A percentile compares a stretch with the other conserved stretches of the same genome.
Conservation (phyloP, 2,888 invertebrate genomes). For the Orchestes rusci region DNA sequence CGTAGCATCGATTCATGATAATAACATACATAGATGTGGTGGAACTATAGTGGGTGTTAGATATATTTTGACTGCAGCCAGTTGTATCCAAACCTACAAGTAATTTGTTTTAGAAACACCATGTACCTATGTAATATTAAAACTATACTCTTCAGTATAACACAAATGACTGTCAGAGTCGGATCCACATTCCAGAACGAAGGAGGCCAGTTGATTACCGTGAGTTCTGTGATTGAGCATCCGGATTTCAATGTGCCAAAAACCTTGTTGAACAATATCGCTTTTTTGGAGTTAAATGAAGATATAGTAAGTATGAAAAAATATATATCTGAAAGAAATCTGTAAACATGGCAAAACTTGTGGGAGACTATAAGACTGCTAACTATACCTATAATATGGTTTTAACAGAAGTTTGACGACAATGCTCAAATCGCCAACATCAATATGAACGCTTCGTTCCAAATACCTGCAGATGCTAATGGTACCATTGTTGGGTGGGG, state of each 20-base stretch:
- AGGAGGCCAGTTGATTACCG: conserved; percentile 7
- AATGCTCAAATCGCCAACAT: conserved; percentile 1
- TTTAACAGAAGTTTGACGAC: conserved; percentile 7
- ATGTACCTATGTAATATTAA: background rate
- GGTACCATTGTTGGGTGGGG: conserved; percentile 12
- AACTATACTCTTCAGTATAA: conserved; percentile 1
- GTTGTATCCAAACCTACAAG: conserved; percentile 7
- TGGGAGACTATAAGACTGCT: too few species aligned
- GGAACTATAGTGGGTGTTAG: conserved; percentile 9
- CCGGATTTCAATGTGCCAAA: conserved; percentile 6
- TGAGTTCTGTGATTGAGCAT: conserved; percentile 3
- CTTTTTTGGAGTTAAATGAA: conserved; percentile 5
- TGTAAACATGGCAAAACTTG: too few species aligned
- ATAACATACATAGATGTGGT: conserved; percentile 8
- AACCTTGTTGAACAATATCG: conserved; percentile 8
- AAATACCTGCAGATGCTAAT: background rate
- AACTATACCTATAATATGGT: too few species aligned
- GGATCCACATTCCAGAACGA: conserved; percentile 10
- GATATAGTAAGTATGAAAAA: conserved; percentile 8
- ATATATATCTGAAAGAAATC: too few species aligned
- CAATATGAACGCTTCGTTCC: background rate
- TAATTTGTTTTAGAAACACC: background rate
- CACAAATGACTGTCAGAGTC: conserved; percentile 7
- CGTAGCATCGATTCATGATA: conserved; percentile 8
- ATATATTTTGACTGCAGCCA: conserved; percentile 12